Evolutionary conservation across 2,888 invertebrate species (phyloP).

Genomic region (Tortrix viridana): DNA sequence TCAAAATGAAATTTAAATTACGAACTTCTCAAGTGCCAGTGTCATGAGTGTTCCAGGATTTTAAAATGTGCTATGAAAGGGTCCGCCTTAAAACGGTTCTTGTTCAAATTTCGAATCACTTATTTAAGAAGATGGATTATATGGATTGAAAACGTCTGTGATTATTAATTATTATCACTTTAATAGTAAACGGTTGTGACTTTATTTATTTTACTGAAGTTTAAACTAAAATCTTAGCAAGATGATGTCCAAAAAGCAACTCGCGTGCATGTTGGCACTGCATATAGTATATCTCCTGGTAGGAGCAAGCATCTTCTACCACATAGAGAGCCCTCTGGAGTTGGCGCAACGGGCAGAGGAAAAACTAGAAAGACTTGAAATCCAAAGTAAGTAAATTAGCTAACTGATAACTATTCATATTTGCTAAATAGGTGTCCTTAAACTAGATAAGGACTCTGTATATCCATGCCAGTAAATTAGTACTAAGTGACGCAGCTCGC

Average conservation of each 20-base stretch:
- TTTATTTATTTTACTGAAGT: slow-evolving; percentile 41
- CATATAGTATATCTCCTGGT: slow-evolving; percentile 91
- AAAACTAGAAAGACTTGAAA: slow-evolving; percentile 86
- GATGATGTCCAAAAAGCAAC: slow-evolving; percentile 92
- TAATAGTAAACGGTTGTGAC: slow-evolving; percentile 23
- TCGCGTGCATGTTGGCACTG: slow-evolving; percentile 89
- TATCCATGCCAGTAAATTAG: slow-evolving; percentile 27
- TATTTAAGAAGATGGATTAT: slow-evolving; percentile 26
- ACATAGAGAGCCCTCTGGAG: slow-evolving; percentile 91
- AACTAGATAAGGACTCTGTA: slow-evolving; percentile 29
- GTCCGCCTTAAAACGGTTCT: slow-evolving; percentile 24
- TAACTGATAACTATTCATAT: slow-evolving; percentile 41
- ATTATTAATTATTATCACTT: slow-evolving; percentile 32
- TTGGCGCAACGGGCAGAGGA: slow-evolving; percentile 83
- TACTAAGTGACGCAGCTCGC: slow-evolving; percentile 12
- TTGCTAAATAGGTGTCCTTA: slow-evolving; percentile 32
- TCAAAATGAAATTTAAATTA: slow-evolving; percentile 32
- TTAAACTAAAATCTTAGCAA: slow-evolving; percentile 64
- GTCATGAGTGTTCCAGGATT: slow-evolving; percentile 17
- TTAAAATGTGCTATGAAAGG: slow-evolving; percentile 31
- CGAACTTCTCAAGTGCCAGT: slow-evolving; percentile 36
- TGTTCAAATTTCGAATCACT: slow-evolving; percentile 8
- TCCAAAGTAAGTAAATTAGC: slow-evolving; percentile 85
- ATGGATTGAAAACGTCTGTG: slow-evolving; percentile 30
- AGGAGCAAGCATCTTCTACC: slow-evolving; percentile 94